phyloP scores from a whole-genome alignment of 2,113 vertebrate genomes.

The Spea bombifrons region DNA sequence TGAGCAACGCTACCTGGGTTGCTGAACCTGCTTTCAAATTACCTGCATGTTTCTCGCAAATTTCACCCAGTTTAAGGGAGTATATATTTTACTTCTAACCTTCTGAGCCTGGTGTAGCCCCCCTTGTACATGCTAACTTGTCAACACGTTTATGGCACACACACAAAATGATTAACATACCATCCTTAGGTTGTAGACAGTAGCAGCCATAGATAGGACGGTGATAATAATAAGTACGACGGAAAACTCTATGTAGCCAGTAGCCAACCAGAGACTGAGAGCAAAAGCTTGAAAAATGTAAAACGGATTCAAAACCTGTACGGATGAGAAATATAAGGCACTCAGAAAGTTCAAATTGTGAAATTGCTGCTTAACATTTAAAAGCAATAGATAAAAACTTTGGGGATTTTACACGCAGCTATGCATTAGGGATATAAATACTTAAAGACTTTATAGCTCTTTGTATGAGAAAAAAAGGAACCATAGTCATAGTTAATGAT shows the following conservation, averaged over 20 bases:
- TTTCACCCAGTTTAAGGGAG: no score
- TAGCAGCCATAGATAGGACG: conserved; percentile 65
- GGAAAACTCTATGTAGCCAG: conserved; percentile 70
- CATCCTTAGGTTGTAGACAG: conserved; percentile 68
- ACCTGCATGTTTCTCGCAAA: no score
- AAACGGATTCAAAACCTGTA: conserved; percentile 75
- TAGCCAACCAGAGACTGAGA: conserved; percentile 73
- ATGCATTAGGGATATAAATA: not conserved
- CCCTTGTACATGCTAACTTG: no score
- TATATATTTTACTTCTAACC: no score
- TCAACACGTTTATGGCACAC: no score
- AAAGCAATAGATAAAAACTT: not conserved
- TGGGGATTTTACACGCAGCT: conserved; percentile 1
- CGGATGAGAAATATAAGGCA: conserved; percentile 45
- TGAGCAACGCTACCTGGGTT: no score
- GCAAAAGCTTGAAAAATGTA: conserved; percentile 76
- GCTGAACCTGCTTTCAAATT: no score
- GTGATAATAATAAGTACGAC: conserved; percentile 71
- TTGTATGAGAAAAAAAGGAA: not conserved
- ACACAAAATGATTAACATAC: conserved; percentile 54
- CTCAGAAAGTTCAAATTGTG: conserved; percentile 17
- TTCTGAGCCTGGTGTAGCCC: no score
- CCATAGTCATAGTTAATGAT: not conserved
- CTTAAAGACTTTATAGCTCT: not conserved
- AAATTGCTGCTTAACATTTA: conserved; percentile 11